Evolutionary conservation across 2,113 vertebrate species (phyloP).

Genomic region (Vombatus ursinus): DNA sequence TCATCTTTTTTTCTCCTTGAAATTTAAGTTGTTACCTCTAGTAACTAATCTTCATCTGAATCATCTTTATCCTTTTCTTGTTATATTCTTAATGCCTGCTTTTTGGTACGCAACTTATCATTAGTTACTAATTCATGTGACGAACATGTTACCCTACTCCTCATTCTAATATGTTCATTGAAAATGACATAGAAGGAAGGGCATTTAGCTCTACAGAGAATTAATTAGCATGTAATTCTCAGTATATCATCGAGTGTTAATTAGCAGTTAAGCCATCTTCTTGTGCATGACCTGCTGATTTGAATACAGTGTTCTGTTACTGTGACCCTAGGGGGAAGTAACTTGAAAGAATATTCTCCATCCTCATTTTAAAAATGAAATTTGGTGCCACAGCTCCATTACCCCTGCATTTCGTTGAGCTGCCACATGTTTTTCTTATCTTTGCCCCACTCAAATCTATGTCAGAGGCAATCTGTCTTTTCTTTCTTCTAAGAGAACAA

Average conservation of each 20-base stretch:
- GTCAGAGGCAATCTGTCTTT: neutral
- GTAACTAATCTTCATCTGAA: conserved; percentile 48
- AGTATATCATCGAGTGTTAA: conserved; percentile 80
- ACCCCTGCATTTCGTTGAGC: conserved; percentile 38
- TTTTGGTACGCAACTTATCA: conserved; percentile 51
- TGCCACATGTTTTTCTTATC: conserved; percentile 50
- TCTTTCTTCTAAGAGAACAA: neutral
- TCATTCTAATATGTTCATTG: conserved; percentile 74
- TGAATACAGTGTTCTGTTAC: conserved; percentile 74
- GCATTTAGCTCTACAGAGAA: conserved; percentile 73
- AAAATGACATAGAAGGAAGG: conserved; percentile 77
- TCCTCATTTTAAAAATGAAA: conserved; percentile 60
- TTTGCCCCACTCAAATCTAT: conserved; percentile 11
- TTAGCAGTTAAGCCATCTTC: conserved; percentile 79
- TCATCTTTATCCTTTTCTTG: conserved; percentile 46
- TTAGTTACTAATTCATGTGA: conserved; percentile 75
- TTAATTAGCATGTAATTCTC: conserved; percentile 84
- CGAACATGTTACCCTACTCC: conserved; percentile 68
- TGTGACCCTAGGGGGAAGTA: conserved; percentile 60
- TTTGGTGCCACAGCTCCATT: conserved; percentile 26
- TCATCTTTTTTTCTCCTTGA: conserved; percentile 22
- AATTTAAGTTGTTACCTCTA: neutral
- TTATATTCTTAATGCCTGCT: conserved; percentile 50
- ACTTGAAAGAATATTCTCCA: conserved; percentile 67
- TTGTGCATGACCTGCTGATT: conserved; percentile 78